Percentiles rank a stretch among this genome's conserved stretches.
phyloP scores from a whole-genome alignment of 1,140 invertebrate genomes.

The Penaeus indicus region DNA sequence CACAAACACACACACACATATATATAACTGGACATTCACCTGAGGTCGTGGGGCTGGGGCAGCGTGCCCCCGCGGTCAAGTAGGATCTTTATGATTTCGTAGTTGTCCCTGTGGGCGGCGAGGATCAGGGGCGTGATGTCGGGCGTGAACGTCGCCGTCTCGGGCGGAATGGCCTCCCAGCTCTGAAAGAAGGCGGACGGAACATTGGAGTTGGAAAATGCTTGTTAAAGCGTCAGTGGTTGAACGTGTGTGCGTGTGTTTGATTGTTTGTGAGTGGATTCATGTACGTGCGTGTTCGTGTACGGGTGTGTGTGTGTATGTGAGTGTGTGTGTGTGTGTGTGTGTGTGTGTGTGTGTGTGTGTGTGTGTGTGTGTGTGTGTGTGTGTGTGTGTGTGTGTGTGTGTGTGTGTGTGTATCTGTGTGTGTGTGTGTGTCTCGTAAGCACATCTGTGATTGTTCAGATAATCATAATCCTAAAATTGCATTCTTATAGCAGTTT shows the following conservation, averaged over 20 bases:
- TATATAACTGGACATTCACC: no score
- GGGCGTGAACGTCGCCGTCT: constrained; percentile 94
- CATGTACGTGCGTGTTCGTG: not conserved
- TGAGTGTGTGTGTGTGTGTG: constrained; percentile 31
- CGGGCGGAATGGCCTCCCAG: constrained; percentile 89
- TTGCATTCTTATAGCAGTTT: no score
- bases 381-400: not conserved
- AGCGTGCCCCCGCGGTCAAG: constrained; percentile 89
- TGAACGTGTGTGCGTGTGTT: not conserved
- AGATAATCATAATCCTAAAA: not conserved
- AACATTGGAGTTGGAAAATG: not conserved
- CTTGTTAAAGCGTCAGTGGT: not conserved
- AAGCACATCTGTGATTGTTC: not conserved
- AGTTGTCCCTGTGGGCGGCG: constrained; percentile 96
- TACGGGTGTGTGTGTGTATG: constrained; percentile 8
- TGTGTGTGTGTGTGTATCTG: no score
- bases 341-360: not conserved
- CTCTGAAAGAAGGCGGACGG: constrained; percentile 76
- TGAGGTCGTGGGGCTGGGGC: constrained; percentile 90
- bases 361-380: not conserved
- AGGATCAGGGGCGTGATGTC: constrained; percentile 97
- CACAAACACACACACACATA: no score
- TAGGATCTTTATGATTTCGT: constrained; percentile 98
- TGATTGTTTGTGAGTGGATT: not conserved
- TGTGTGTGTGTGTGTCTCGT: not conserved